Conservation (phyloP, 2,113 vertebrate genomes). For the Glaucomys volans region DNA sequence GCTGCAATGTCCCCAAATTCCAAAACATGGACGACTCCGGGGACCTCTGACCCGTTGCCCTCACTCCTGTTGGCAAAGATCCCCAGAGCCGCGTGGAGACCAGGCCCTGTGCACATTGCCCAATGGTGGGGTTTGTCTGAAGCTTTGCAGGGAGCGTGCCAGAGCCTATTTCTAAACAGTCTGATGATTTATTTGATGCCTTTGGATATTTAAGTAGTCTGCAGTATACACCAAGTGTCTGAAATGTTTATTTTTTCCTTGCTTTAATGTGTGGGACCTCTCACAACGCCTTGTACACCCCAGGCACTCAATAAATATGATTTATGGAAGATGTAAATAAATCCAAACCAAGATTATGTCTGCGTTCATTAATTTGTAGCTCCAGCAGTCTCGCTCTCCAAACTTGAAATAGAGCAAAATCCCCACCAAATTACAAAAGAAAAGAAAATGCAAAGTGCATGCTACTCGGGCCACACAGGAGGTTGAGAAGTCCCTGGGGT, state of each 20-base stretch:
- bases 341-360: conserved; percentile 76
- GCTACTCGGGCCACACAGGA: not conserved
- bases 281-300: conserved; percentile 76
- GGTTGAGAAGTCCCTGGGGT: not conserved
- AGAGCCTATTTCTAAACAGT: conserved; percentile 77
- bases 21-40: not conserved
- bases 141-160: conserved; percentile 61
- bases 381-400: conserved; percentile 38
- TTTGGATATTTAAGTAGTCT: conserved; percentile 82
- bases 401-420: conserved; percentile 50
- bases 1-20: not conserved
- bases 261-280: conserved; percentile 79
- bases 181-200: conserved; percentile 80
- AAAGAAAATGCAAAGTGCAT: not conserved
- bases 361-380: conserved; percentile 76
- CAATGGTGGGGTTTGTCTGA: not conserved
- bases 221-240: conserved; percentile 78
- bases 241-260: conserved; percentile 81
- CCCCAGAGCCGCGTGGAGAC: not conserved
- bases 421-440: conserved; percentile 59
- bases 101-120: not conserved
- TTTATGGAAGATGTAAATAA: conserved; percentile 83
- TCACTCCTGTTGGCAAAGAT: not conserved
- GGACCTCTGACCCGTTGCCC: conserved; percentile 50
- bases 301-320: conserved; percentile 83